Percentiles rank a stretch among this genome's conserved stretches.
Conservation (phyloP, 53 echinoderm and acorn worm genomes). For the Paracentrotus lividus region DNA sequence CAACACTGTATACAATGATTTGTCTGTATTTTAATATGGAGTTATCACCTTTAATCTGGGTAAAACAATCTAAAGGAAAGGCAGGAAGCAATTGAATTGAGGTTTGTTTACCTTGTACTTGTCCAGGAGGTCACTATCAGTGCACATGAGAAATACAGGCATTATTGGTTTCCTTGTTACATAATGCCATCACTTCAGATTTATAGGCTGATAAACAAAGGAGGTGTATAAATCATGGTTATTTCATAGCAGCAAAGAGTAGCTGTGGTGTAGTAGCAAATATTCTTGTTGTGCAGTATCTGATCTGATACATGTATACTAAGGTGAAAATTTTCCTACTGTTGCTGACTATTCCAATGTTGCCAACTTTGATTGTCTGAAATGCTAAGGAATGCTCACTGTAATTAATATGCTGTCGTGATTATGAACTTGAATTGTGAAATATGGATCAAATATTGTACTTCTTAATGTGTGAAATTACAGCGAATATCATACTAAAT, state of each 20-base stretch:
- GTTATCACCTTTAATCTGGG: conserved; percentile 19
- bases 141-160: neutral
- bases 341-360: too few species aligned
- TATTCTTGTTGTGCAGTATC: neutral
- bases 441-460: too few species aligned
- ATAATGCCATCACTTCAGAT: conserved; percentile 34
- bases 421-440: too few species aligned
- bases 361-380: too few species aligned
- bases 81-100: conserved; percentile 55
- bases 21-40: neutral
- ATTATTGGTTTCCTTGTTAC: conserved; percentile 24
- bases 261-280: neutral
- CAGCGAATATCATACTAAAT: too few species aligned
- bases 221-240: neutral
- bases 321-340: too few species aligned
- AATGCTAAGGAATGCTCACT: too few species aligned
- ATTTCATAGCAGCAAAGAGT: neutral
- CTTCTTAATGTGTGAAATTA: too few species aligned
- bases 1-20: neutral
- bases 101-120: conserved; percentile 67
- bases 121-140: conserved; percentile 11
- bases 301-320: neutral
- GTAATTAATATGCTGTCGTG: too few species aligned
- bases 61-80: conserved; percentile 31
- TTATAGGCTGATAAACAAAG: neutral